Conservation (phyloP, 2,888 invertebrate species). For the Trimorus sp. region DNA sequence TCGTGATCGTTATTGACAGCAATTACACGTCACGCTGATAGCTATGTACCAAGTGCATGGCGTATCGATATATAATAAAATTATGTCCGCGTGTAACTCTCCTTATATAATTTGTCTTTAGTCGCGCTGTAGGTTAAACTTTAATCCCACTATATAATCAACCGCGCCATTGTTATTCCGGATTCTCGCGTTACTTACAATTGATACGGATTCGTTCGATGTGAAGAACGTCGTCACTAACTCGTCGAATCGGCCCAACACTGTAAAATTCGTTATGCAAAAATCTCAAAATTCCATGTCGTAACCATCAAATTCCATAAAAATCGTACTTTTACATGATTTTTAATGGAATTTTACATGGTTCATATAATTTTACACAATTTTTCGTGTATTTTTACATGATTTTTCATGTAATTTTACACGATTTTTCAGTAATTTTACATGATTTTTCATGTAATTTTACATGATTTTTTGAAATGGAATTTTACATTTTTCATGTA, state of each 20-base stretch:
- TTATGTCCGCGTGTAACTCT: slow-evolving; percentile 68
- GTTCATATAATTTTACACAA: too few species aligned
- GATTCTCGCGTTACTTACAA: slow-evolving; percentile 26
- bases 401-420: too few species aligned
- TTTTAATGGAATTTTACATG: background rate
- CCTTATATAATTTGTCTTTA: slow-evolving; percentile 71
- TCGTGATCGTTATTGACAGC: slow-evolving; percentile 33
- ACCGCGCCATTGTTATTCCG: slow-evolving; percentile 31
- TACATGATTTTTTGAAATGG: background rate
- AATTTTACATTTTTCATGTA: background rate
- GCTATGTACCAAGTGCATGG: slow-evolving; percentile 73
- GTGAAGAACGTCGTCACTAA: slow-evolving; percentile 28
- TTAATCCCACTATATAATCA: slow-evolving; percentile 42
- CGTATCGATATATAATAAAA: slow-evolving; percentile 66
- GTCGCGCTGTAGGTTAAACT: slow-evolving; percentile 69
- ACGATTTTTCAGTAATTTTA: background rate
- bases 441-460: too few species aligned
- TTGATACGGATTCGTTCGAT: slow-evolving; percentile 34
- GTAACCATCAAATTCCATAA: too few species aligned
- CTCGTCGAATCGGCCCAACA: background rate
- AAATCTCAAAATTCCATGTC: too few species aligned
- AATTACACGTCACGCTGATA: slow-evolving; percentile 69
- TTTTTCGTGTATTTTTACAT: too few species aligned
- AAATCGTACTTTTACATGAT: background rate
- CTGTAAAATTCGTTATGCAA: background rate